Percentiles rank a stretch among this genome's conserved stretches.
Evolutionary conservation across 92 coral and sea anemone genomes (phyloP).

Genomic region (Palythoa heliodiscus): DNA sequence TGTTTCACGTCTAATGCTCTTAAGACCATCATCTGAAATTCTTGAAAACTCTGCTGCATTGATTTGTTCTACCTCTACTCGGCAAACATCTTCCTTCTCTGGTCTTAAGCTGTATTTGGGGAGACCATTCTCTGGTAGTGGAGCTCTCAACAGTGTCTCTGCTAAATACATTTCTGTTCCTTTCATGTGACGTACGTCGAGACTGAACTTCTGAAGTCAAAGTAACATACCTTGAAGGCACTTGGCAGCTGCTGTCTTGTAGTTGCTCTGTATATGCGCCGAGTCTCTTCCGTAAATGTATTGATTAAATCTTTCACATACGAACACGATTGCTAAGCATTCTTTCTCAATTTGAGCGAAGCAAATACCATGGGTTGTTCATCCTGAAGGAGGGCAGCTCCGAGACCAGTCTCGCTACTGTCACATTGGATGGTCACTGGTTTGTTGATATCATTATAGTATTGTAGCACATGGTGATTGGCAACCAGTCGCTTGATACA

Average conservation of each 20-base stretch:
- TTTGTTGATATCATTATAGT: too few species aligned
- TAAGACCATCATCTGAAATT: background rate
- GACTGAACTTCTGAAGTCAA: conserved; percentile 8
- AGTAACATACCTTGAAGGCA: conserved; percentile 12
- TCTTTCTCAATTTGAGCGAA: too few species aligned
- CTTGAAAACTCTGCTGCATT: background rate
- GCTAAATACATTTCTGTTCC: conserved; percentile 4
- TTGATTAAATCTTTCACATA: conserved; percentile 11
- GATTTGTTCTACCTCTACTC: background rate
- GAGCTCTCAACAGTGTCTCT: background rate
- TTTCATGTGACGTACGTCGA: conserved; percentile 6
- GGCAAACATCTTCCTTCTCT: background rate
- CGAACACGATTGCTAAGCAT: conserved; percentile 11
- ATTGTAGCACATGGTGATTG: background rate
- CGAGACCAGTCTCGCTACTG: too few species aligned
- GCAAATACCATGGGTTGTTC: too few species aligned
- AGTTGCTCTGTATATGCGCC: background rate
- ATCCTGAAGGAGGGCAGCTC: too few species aligned
- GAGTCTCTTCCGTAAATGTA: conserved; percentile 16
- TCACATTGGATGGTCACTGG: too few species aligned
- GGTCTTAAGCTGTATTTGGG: background rate
- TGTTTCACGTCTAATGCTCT: background rate
- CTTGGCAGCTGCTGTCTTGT: background rate
- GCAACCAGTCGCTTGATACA: conserved; percentile 23
- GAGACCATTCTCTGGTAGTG: background rate